These are phyloP conservation scores for Apotomis turbidana DNA, from an alignment of 2,888 invertebrate species.

Conservation along the genomic window DNA sequence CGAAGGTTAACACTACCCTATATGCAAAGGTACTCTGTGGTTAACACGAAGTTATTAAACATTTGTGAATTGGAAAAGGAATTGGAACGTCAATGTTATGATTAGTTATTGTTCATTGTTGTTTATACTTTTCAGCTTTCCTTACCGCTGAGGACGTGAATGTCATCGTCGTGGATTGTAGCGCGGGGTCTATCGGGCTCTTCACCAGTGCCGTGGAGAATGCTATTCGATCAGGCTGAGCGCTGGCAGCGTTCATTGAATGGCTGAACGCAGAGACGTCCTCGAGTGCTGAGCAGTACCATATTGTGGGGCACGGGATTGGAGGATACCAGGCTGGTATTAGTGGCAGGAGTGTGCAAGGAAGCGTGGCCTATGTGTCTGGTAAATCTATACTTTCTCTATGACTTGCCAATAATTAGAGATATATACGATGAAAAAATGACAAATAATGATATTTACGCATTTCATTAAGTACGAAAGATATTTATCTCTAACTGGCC, in stretches of 20 bases:
- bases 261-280: constrained; percentile 61
- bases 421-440: no score
- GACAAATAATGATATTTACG: no score
- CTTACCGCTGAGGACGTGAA: constrained; percentile 66
- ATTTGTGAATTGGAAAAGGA: no score
- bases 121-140: constrained; percentile 48
- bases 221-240: constrained; percentile 59
- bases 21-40: no score
- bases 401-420: no score
- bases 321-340: constrained; percentile 70
- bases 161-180: constrained; percentile 71
- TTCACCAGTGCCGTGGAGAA: constrained; percentile 56
- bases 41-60: no score
- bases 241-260: constrained; percentile 62
- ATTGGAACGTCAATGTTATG: no score
- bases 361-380: constrained; percentile 63
- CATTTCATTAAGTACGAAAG: no score
- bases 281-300: constrained; percentile 56
- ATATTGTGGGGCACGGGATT: constrained; percentile 66
- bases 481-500: no score
- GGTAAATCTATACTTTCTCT: constrained; percentile 50
- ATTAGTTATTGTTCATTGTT: no score
- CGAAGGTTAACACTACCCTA: no score
- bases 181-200: constrained; percentile 56
- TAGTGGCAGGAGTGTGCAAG: constrained; percentile 60